Evolutionary conservation across 2,888 invertebrate genomes (phyloP).

Genomic region (Hetaerina titia): DNA sequence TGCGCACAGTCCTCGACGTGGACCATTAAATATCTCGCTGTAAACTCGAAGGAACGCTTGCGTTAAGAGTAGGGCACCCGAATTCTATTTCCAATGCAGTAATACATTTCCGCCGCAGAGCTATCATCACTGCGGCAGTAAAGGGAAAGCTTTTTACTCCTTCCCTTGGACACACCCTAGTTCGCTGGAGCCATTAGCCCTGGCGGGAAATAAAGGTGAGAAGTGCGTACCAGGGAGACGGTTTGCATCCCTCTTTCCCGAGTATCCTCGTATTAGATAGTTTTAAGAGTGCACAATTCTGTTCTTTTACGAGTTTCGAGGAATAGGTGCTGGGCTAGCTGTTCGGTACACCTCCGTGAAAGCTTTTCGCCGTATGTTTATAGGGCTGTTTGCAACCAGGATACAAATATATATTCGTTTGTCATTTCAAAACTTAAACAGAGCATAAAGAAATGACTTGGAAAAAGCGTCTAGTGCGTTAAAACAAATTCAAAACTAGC

Average conservation of each 20-base stretch:
- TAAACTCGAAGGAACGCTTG: neutral
- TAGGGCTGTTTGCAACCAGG: no score
- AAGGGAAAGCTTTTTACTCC: neutral
- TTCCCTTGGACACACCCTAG: neutral
- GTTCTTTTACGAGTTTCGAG: neutral
- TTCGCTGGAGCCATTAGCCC: neutral
- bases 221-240: neutral
- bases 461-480: no score
- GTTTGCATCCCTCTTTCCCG: neutral
- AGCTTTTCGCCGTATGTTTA: neutral
- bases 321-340: neutral
- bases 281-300: neutral
- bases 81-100: slow-evolving; percentile 32
- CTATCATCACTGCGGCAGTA: slow-evolving; percentile 24
- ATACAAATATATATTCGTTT: no score
- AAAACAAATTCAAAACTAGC: no score
- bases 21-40: neutral
- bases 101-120: slow-evolving; percentile 12
- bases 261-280: neutral
- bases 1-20: neutral
- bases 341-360: neutral
- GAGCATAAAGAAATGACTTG: no score
- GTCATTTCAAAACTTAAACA: no score
- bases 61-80: neutral
- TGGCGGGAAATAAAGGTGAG: neutral